A percentile compares a stretch with the other conserved stretches of the same genome.
These are phyloP conservation scores for Diacarnus erythraeanus DNA, from an alignment of 37 sponge, comb jelly and placozoan species.

Conservation along the genomic window DNA sequence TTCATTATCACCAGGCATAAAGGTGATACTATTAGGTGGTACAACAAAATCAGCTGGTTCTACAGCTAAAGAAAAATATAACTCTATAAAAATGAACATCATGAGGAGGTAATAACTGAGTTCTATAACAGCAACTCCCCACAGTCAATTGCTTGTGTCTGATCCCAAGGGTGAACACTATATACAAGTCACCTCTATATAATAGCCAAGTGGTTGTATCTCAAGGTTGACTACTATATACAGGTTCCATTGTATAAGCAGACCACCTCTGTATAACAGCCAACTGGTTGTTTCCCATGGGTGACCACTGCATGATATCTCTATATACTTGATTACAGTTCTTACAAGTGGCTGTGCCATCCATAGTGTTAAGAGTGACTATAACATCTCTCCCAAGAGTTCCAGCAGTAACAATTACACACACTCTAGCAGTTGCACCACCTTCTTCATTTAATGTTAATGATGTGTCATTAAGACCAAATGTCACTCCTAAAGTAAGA, in stretches of 20 bases:
- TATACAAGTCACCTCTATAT: no score
- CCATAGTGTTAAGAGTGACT: not conserved
- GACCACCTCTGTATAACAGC: no score
- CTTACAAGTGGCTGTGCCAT: slow-evolving; percentile 15
- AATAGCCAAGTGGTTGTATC: no score
- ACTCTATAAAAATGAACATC: not conserved
- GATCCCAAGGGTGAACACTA: no score
- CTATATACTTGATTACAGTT: no score
- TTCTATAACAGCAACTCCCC: not conserved
- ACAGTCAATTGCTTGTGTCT: not conserved
- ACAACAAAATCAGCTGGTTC: not conserved
- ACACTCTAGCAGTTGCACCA: not conserved
- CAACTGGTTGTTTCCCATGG: no score
- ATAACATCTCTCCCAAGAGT: not conserved
- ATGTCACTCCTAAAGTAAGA: not conserved
- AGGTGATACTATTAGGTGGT: not conserved
- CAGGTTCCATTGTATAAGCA: no score
- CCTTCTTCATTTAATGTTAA: not conserved
- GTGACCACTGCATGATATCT: no score
- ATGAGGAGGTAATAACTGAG: not conserved
- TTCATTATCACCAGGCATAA: not conserved
- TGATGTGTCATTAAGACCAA: not conserved
- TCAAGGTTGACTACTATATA: no score
- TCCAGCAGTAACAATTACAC: slow-evolving; percentile 6
- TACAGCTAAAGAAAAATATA: not conserved